Base-by-base conservation (phyloP, 1,140 invertebrate species). In the Orchesella cincta region DNA sequence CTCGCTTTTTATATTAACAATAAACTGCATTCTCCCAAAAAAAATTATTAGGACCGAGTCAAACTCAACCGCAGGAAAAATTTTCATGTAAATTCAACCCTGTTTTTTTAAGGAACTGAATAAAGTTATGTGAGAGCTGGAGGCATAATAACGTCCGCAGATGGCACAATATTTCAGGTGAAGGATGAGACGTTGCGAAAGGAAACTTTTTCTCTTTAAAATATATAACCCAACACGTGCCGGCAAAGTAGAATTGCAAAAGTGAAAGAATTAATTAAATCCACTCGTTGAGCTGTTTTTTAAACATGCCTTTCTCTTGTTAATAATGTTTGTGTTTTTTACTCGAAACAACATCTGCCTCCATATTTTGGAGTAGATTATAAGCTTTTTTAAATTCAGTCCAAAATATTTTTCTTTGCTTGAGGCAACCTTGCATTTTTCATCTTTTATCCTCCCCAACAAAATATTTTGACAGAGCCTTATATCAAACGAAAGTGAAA, bases 261-360 rank as follows among this genome's bases (percentile, higher is more conserved):
- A 20, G 54, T n/a, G 39, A 46, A 46, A 33, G 62, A 33, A 67
- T 67, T 67, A 67, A 67, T 67, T 67, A 67, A 67, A 67, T 33
- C 62, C 62, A 67, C 29, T 67, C 12, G n/a, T n/a, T n/a, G 14
- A 67, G 62, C 8, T n/a, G n/a, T n/a, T n/a, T n/a, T n/a, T n/a
- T n/a, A n/a, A n/a, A n/a, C n/a, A n/a, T 46, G 39, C 39, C 20
- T 46, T 46, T 46, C 39, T 46, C 8, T 46, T 12, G 8, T 46
- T 46, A 46, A 8, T 8, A 8, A 46, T 20, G 20, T 46, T 12
- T 46, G 39, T 46, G 8, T 20, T 46, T 8, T 46, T 46, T 46
- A 20, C 39, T 46, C n/a, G 39, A 46, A 46, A 46, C 8, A 46
- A 46, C 39, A 46, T 46, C 39, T 46, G 39, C 39, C 18, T 5